phyloP scores from a whole-genome alignment of 2,797 vertebrate species.

The Melanotaenia boesemani region DNA sequence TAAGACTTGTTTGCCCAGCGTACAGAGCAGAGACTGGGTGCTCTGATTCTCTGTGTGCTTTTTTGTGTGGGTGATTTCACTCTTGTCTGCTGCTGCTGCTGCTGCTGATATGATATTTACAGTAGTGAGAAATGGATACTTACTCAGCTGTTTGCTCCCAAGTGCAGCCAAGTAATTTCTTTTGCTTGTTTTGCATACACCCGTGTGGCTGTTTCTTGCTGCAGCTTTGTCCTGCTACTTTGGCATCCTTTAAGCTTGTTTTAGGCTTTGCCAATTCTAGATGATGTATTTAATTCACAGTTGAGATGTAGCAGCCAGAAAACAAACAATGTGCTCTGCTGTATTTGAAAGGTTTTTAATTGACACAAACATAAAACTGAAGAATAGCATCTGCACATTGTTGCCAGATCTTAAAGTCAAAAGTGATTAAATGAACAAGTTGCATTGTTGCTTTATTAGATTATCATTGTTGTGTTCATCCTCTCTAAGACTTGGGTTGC shows the following conservation, averaged over 20 bases:
- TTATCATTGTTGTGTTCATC: background rate
- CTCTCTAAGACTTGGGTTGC: background rate
- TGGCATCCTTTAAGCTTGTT: conserved; percentile 42
- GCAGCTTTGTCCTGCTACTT: conserved; percentile 39
- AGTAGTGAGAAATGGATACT: conserved; percentile 37
- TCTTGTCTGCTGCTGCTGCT: conserved; percentile 13
- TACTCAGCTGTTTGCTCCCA: conserved; percentile 46
- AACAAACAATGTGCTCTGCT: conserved; percentile 47
- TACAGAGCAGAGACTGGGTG: conserved; percentile 36
- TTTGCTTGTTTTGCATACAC: conserved; percentile 6
- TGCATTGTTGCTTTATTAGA: background rate
- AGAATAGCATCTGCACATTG: conserved; percentile 12
- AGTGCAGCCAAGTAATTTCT: conserved; percentile 46
- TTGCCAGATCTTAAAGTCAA: conserved; percentile 32
- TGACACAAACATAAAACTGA: conserved; percentile 44
- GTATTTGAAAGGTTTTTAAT: conserved; percentile 55
- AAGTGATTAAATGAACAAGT: conserved; percentile 20
- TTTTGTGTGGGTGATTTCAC: conserved; percentile 11
- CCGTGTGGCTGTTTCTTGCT: conserved; percentile 9
- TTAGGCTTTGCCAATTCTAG: conserved; percentile 44
- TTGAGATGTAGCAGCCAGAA: conserved; percentile 43
- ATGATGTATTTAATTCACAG: conserved; percentile 57
- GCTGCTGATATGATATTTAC: conserved; percentile 28
- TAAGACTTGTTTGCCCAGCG: conserved; percentile 61
- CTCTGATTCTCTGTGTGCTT: conserved; percentile 19